phyloP scores from a whole-genome alignment of 2,888 invertebrate species.

The Pseudococcus jackbeardsleyi region DNA sequence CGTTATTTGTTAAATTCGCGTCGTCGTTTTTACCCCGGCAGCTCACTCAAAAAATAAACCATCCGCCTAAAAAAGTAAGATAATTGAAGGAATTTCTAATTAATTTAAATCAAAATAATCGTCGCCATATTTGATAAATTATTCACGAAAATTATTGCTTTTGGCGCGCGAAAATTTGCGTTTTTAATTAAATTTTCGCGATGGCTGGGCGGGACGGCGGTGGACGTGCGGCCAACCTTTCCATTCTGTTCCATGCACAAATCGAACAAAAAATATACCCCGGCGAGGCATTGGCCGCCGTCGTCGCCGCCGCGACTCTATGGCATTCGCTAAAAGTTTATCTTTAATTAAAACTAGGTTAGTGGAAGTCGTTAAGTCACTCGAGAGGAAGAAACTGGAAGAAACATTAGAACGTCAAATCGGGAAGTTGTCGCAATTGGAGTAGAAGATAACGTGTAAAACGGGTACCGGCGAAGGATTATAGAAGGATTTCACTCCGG shows the following conservation, averaged over 20 bases:
- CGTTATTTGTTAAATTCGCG: background rate
- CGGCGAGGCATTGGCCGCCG: background rate
- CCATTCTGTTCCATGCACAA: background rate
- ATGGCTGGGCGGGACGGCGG: background rate
- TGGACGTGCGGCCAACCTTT: background rate
- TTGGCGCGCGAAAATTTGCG: conserved; percentile 39
- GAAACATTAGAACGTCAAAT: conserved; percentile 64
- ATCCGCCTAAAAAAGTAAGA: conserved; percentile 52
- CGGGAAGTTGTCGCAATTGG: conserved; percentile 61
- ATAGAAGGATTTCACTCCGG: conserved; percentile 45
- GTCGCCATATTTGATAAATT: conserved; percentile 58
- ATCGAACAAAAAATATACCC: conserved; percentile 40
- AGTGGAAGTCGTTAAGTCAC: conserved; percentile 63
- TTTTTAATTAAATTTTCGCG: conserved; percentile 43
- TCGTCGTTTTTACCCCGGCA: background rate
- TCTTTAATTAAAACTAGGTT: conserved; percentile 65
- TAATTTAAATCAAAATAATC: conserved; percentile 57
- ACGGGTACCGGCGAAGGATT: conserved; percentile 56
- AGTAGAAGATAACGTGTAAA: conserved; percentile 64
- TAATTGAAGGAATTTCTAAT: conserved; percentile 58
- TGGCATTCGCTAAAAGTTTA: conserved; percentile 49
- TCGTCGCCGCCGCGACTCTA: background rate
- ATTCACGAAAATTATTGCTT: conserved; percentile 45
- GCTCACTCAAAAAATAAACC: conserved; percentile 36
- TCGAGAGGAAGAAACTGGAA: conserved; percentile 63